Evolutionary conservation across 2,888 invertebrate genomes (phyloP), one percentile per base, ranked within the genome.

Genomic region (Drosophila macrospina): DNA sequence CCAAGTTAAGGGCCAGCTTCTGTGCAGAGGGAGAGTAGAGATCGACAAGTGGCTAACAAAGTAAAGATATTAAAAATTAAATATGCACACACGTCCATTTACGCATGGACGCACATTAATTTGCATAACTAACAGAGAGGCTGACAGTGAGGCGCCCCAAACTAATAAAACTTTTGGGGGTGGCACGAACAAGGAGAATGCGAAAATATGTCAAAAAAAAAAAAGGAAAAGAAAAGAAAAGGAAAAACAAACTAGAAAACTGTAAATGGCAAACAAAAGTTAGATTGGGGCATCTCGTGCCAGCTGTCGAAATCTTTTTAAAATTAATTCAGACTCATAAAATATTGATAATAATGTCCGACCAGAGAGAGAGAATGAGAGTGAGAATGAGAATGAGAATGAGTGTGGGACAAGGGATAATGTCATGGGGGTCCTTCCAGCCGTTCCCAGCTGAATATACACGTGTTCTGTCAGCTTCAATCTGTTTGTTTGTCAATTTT

Each of bases 311-410:
- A 74, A 81, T 78, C 72, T 81, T 87, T 87, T 79, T 72, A 37
- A 87, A 85, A 86, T 86, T 86, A 87, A 86, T 89, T 86, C 89
- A 74, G 68, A 74, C 88, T 89, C 83, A 87, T 86, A 77, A 86
- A 86, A 86, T 89, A 86, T 86, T 87, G 74, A 86, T 77, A 69
- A 79, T 67, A 68, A 78, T 79, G 42, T 34, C 39, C 16, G 30
- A 41, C n/a, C 10, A 20, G 16, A 10, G 6, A n/a, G 20, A 30
- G 15, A 30, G 6, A 30, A 20, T 34, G 28, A 28, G 3, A 20
- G 2, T 20, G 3, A 2, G 3, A 20, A 20, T 20, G 7, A 37
- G 50, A 13, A 6, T 15, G 37, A 4, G 41, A 24, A 3, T 34
- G 34, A 1, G 37, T 20, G 10, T 45, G 45, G 8, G 59, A 42